Base-by-base conservation (phyloP, 2,888 invertebrate genomes). In the Bedellia somnulentella region DNA sequence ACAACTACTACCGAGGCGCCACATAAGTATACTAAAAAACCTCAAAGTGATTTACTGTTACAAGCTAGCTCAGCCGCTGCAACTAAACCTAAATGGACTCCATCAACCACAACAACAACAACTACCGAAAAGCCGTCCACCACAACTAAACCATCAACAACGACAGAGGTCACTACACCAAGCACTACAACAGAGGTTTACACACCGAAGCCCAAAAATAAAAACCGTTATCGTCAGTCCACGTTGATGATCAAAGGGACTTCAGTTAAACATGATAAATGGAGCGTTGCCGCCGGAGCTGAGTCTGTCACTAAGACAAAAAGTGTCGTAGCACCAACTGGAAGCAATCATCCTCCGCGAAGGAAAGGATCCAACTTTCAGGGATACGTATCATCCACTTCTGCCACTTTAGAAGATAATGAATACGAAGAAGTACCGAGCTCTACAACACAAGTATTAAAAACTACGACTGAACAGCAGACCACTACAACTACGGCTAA, bases 251-350 rank as follows among this genome's bases (percentile, higher is more conserved):
- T 49, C 6, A 71, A 73, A 46, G 73, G 75, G 12, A 73, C 73
- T 14, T 73, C 75, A n/a, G 56, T 68, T 1, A 75, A 71, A 33
- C 70, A 71, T 33, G 73, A 73, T 36, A 68, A 57, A 44, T 73
- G 73, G 66, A 63, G 49, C 34, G 32, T 36, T 4, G 40, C 37
- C 15, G 24, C 38, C 21, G 38, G 34, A 22, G 30, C 34, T 27
- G 57, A 62, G 4, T 31, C 13, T n/a, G 11, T 14, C 10, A 9
- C 15, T 14, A 62, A 51, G 34, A 49, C 44, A 30, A 46, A 42
- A 37, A 43, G 48, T 16, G 37, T 43, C 29, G 11, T 44, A 16
- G 34, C 42, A 15, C 16, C 43, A 14, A 22, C 48, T 3, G 42
- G 43, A 3, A n/a, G n/a, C n/a, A 49, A 46, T 39, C 42, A 39